Evolutionary conservation across 1,140 invertebrate genomes (phyloP), one percentile per base, ranked within the genome.

Genomic region (Euura saliciscinereae): DNA sequence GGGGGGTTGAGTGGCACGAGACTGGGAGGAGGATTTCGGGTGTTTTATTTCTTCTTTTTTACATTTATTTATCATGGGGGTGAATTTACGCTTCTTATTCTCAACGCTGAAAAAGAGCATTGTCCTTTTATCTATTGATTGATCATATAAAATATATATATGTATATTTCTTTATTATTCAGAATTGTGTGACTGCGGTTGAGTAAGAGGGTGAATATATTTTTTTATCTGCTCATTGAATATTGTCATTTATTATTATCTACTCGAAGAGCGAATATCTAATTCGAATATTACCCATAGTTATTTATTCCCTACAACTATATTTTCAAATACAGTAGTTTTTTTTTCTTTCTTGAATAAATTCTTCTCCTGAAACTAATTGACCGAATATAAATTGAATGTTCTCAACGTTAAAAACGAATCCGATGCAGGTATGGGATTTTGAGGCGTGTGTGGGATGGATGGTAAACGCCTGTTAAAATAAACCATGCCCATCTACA

Each of bases 71-170:
- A 66, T 45, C 65, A 65, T 11, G n/a, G 69, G 69, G 43, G 59
- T 28, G 76, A 28, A 28, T 28, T 28, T 28, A 66, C 74, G 76
- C 73, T 80, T 74, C 74, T 76, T 74, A 74, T 73, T 70, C 65
- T 81, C 76, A 77, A 73, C 80, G 78, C 72, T 85, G 80, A 86
- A 86, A 28, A 86, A 86, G 84, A 84, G 84, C 85, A 87, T 87
- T 87, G 86, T 87, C 82, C 85, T 83, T 59, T 87, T 87, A 87
- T 87, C 86, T 87, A 86, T 86, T 82, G 85, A 86, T 84, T 83
- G 80, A 86, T 87, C 85, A 84, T 84, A 85, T 86, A 87, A 86
- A 86, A 1, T 28, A 28, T 28, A 28, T 28, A 28, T 28, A 28
- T 28, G 1, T 28, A 28, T 28, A 28, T 28, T 28, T 28, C 28